Percentiles rank a stretch among this genome's conserved stretches.
Conservation (phyloP, 2,113 vertebrate genomes). For the Athene cunicularia region DNA sequence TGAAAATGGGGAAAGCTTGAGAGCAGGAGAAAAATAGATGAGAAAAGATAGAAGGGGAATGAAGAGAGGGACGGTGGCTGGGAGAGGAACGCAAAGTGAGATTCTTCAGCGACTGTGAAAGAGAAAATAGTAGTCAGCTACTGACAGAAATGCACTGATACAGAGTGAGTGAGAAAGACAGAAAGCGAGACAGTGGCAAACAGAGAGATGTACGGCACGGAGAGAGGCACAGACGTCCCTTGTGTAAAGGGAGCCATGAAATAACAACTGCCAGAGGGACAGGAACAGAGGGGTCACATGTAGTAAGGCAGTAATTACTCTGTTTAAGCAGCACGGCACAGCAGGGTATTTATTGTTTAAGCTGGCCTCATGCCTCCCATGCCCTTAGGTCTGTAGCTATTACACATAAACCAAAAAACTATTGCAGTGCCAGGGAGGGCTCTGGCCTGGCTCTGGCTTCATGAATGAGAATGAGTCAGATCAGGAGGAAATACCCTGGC, state of each 20-base stretch:
- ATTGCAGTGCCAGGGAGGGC: slow-evolving; percentile 27
- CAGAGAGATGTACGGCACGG: background rate
- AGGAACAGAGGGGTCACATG: slow-evolving; percentile 32
- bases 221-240: background rate
- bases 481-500: slow-evolving; percentile 28
- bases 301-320: slow-evolving; percentile 33
- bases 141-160: background rate
- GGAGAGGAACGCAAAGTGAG: background rate
- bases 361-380: slow-evolving; percentile 45
- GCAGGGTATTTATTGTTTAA: slow-evolving; percentile 49
- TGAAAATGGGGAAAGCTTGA: background rate
- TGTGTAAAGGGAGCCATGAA: slow-evolving; percentile 22
- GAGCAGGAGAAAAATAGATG: background rate
- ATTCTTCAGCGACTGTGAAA: background rate
- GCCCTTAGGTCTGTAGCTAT: slow-evolving; percentile 49
- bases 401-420: slow-evolving; percentile 56
- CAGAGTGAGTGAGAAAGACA: accelerated
- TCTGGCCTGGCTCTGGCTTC: slow-evolving; percentile 48
- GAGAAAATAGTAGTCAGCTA: background rate
- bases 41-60: background rate
- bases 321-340: slow-evolving; percentile 57
- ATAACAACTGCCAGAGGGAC: slow-evolving; percentile 27
- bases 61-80: background rate
- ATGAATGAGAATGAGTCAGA: slow-evolving; percentile 45
- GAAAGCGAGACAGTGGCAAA: background rate